Conservation (phyloP, 2,113 vertebrate species). For the Amblyornis subalaris region DNA sequence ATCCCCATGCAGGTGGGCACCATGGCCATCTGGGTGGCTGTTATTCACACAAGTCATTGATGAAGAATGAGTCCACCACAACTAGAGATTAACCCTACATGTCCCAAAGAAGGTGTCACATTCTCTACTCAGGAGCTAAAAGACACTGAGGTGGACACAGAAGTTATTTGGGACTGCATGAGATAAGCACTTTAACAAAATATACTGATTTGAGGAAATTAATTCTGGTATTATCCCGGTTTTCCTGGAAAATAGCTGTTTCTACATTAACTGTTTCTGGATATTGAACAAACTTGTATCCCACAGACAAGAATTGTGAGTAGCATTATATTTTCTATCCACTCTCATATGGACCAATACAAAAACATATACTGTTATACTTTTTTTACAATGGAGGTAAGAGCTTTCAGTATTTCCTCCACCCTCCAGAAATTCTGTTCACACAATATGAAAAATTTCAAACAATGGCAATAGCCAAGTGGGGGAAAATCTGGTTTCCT, state of each 20-base stretch:
- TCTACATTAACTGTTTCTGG: not conserved
- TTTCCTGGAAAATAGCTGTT: not conserved
- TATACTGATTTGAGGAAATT: not conserved
- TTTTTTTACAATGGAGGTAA: not conserved
- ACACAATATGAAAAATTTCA: not conserved
- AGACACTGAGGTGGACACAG: not conserved
- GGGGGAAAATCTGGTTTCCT: not conserved
- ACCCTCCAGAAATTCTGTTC: not conserved
- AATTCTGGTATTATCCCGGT: not conserved
- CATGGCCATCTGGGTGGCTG: not conserved
- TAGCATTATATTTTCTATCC: not conserved
- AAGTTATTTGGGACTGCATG: not conserved
- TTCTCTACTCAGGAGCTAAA: not conserved
- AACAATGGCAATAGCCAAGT: not conserved
- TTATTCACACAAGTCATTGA: rapidly evolving
- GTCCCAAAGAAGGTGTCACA: not conserved
- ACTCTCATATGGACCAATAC: not conserved
- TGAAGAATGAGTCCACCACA: not conserved
- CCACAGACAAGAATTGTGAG: not conserved
- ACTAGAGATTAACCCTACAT: rapidly evolving
- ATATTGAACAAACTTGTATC: not conserved
- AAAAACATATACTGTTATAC: not conserved
- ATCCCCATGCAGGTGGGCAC: not conserved
- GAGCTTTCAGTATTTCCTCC: not conserved
- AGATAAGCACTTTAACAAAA: not conserved